A percentile compares a stretch with the other conserved stretches of the same genome.
Evolutionary conservation across 2,797 vertebrate genomes (phyloP).

Genomic region (Gobio occitaniae): DNA sequence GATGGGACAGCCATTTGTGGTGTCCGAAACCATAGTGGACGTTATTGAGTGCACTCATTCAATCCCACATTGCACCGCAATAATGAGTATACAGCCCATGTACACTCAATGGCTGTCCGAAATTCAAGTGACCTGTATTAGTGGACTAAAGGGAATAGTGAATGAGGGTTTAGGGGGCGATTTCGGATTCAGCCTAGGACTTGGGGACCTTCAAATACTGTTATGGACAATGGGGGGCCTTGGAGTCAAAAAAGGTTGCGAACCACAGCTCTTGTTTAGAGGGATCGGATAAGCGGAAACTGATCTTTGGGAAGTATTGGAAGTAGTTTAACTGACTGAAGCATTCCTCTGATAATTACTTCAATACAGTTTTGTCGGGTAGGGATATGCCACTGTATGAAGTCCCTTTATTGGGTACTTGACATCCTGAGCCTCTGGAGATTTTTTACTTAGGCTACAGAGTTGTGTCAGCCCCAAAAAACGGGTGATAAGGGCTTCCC

Average conservation of each 20-base stretch:
- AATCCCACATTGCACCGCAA: too few relatives aligned
- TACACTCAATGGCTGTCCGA: too few relatives aligned
- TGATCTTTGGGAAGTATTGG: conserved; percentile 1
- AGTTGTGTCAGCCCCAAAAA: conserved; percentile 29
- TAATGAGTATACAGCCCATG: too few relatives aligned
- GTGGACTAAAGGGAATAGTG: too few relatives aligned
- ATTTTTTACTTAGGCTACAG: conserved; percentile 30
- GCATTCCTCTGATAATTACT: not conserved
- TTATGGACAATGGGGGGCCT: too few relatives aligned
- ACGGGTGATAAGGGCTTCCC: conserved; percentile 55
- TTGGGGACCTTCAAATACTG: too few relatives aligned
- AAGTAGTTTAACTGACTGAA: not conserved
- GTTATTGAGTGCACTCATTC: too few relatives aligned
- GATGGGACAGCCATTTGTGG: too few relatives aligned
- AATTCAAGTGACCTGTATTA: too few relatives aligned
- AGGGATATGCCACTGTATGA: conserved; percentile 11
- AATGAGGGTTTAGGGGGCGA: too few relatives aligned
- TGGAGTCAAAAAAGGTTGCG: not conserved
- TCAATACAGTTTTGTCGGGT: not conserved
- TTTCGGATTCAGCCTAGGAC: too few relatives aligned
- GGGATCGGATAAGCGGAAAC: not conserved
- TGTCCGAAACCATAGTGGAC: too few relatives aligned
- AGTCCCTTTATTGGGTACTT: conserved; percentile 15
- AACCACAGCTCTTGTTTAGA: not conserved
- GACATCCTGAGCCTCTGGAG: conserved; percentile 36